These are phyloP conservation scores for Heterodera schachtii DNA, from an alignment of 1,140 invertebrate genomes.

Conservation along the genomic window DNA sequence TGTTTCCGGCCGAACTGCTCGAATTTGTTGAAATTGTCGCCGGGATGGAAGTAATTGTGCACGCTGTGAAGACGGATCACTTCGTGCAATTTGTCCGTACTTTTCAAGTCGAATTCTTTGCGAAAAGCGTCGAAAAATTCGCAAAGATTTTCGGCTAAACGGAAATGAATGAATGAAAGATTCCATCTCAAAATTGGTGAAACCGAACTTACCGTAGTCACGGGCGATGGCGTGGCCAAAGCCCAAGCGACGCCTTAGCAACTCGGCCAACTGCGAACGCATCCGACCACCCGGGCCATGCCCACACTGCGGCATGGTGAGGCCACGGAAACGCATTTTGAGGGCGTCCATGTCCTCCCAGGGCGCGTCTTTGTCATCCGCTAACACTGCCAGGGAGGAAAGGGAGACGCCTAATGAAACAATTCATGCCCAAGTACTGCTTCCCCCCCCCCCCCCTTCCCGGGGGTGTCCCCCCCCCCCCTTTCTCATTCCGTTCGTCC, in stretches of 20 bases:
- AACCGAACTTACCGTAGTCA: slow-evolving; percentile 48
- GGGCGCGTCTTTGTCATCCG: slow-evolving; percentile 25
- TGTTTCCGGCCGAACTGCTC: slow-evolving; percentile 31
- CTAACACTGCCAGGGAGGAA: slow-evolving; percentile 32
- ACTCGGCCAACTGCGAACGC: slow-evolving; percentile 12
- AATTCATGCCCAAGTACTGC: no score
- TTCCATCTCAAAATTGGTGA: not conserved
- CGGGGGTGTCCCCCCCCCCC: no score
- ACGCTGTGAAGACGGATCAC: slow-evolving; percentile 49
- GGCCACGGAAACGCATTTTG: not conserved
- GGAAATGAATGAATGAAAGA: not conserved
- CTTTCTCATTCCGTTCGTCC: no score
- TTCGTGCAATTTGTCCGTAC: slow-evolving; percentile 55
- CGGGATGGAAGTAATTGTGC: slow-evolving; percentile 54
- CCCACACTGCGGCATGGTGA: not conserved
- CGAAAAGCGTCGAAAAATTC: slow-evolving; percentile 52
- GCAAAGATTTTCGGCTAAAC: slow-evolving; percentile 42
- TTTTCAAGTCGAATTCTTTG: slow-evolving; percentile 33
- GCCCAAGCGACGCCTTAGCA: slow-evolving; percentile 41
- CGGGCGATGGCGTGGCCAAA: slow-evolving; percentile 50
- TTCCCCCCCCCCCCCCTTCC: no score
- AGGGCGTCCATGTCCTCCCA: slow-evolving; percentile 32
- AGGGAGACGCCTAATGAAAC: no score
- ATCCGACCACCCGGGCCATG: not conserved
- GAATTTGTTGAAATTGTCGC: slow-evolving; percentile 40